Conservation (phyloP, 2,113 vertebrate species). For the Elaphurus davidianus region DNA sequence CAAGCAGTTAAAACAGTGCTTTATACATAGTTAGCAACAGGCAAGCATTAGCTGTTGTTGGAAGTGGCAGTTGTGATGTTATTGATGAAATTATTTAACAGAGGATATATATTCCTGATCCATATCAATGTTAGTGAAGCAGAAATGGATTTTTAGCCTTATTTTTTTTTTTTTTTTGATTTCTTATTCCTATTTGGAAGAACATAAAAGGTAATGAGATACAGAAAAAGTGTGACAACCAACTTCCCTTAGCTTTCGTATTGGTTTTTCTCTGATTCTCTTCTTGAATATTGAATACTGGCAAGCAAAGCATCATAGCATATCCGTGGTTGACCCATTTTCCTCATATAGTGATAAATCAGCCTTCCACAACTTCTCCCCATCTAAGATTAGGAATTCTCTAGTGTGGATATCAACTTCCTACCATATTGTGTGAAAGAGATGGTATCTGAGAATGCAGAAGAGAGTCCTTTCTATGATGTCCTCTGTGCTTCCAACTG, state of each 20-base stretch:
- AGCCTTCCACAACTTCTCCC: background rate
- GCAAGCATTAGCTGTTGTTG: background rate
- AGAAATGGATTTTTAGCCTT: background rate
- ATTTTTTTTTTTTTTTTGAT: background rate
- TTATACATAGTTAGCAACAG: no score
- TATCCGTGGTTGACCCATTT: background rate
- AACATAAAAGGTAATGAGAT: background rate
- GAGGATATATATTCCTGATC: background rate
- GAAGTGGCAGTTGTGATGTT: background rate
- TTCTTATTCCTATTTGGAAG: background rate
- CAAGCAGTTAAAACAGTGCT: background rate
- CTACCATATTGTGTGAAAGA: background rate
- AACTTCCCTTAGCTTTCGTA: background rate
- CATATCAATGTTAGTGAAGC: background rate
- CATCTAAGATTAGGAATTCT: background rate
- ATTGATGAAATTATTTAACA: background rate
- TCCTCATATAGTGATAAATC: background rate
- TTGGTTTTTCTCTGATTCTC: background rate
- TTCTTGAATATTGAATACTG: background rate
- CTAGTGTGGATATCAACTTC: background rate
- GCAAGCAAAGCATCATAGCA: no score
- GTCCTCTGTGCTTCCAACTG: background rate
- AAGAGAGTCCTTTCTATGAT: background rate
- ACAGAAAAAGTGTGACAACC: background rate
- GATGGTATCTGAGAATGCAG: background rate